Evolutionary conservation across 1,140 invertebrate species (phyloP), one percentile per base, ranked within the genome.

Genomic region (Lerema accius): DNA sequence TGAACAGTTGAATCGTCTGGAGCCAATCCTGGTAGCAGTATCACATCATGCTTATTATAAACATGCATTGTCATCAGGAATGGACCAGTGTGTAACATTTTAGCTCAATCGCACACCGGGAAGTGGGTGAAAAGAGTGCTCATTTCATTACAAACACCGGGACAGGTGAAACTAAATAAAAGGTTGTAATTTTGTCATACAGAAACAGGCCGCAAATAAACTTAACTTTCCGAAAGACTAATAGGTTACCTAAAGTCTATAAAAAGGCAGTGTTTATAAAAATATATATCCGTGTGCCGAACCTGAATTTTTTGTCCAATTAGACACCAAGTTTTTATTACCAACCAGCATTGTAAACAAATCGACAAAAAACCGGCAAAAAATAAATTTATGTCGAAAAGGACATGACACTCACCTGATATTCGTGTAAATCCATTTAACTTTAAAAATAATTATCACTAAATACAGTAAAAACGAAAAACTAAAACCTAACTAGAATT

Each of bases 371-470:
- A 32, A 48, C 23, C 17, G 4, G 16, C 37, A 19, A 16, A 40
- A 65, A 23, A 53, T 7, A 32, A 7, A 32, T 32, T 32, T 32
- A 32, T 32, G 1, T 7, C 9, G 5, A 32, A 58, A 62, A 19
- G 23, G 23, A 23, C 50, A 26, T 28, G 37, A 55, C 40, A 65
- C 79, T 86, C 66, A 89, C 86, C 80, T 86, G 84, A 66, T 89
- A 89, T 63, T 89, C 86, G 43, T 81, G 78, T 43, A 84, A 76
- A 83, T 89, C 86, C 86, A 89, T 89, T 63, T 73, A 72, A 51
- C 28, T 19, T 37, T 58, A 62, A 68, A 59, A 63, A 66, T 72
- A 62, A 28, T 51, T 67, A 73, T 72, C 62, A 70, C 51, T 69
- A 49, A 59, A 58, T 69, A 64, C 63, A 67, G 35, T 70, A 65